Base-by-base conservation (phyloP, 2,797 vertebrate genomes). In the Toxotes lorentzi region DNA sequence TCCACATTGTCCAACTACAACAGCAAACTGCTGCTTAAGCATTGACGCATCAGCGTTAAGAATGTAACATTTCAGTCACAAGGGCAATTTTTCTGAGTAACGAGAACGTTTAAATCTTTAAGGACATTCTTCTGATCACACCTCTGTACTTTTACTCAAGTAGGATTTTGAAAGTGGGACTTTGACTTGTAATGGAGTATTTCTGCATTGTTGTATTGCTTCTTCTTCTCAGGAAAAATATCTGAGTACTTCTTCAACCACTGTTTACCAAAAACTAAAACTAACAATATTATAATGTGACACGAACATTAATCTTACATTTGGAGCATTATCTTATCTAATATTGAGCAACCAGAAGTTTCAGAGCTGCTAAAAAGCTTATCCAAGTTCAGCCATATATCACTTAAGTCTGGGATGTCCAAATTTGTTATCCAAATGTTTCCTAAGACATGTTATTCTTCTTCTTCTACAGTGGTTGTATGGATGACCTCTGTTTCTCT, bases 251-350 rank as follows among this genome's bases (percentile, higher is more conserved):
- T 67, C 11, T 30, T 67, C 8, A 27, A 1, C 51, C 2, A 23
- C 17, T 19, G 14, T n/a, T 53, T 34, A 45, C 11, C 5, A 21
- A 38, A 34, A 53, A 66, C 2, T 17, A n/a, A n/a, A n/a, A n/a
- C n/a, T n/a, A n/a, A n/a, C 13, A 21, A 40, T 47, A 34, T 17
- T 53, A 62, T 50, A 35, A 57, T 58, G 27, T 69, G 73, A 80
- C 68, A 76, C 43, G 40, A 63, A 69, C 43, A 78, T 72, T 2
- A 35, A 74, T 86, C 54, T 77, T 45, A 50, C 64, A 53, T 77
- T 50, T 58, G 58, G 58, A 72, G 17, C 35, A 58, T 71, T 70
- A 59, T 88, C 85, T 90, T 76, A 92, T 91, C 82, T 89, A 45
- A 47, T 16, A 34, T 88, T 90, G 84, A 75, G 88, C 87, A 91